Conservation (phyloP, 2,113 vertebrate genomes). For the Spea multiplicata region DNA sequence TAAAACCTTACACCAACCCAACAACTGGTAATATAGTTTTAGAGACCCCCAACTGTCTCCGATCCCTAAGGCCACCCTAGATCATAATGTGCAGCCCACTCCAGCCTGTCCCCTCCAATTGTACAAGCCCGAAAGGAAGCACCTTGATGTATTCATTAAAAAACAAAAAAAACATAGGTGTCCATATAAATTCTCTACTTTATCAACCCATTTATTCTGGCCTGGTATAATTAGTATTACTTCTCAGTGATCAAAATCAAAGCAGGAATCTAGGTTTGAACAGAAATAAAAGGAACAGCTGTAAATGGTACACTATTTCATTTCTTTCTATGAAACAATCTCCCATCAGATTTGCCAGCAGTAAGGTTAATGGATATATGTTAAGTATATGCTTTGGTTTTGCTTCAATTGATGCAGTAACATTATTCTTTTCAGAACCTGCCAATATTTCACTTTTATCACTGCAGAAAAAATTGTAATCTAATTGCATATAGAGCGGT, state of each 20-base stretch:
- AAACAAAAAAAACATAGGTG: no score
- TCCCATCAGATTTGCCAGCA: constrained; percentile 15
- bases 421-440: constrained; percentile 33
- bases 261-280: constrained; percentile 12
- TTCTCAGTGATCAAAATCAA: neutral
- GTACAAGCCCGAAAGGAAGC: no score
- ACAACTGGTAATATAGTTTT: no score
- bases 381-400: constrained; percentile 38
- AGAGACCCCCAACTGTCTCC: no score
- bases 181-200: no score
- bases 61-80: no score
- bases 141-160: no score
- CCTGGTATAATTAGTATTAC: no score
- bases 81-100: no score
- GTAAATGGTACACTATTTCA: constrained; percentile 25
- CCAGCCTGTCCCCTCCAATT: no score
- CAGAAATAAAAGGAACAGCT: neutral
- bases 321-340: neutral
- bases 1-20: no score
- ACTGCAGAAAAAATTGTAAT: constrained; percentile 43
- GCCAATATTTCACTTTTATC: constrained; percentile 40
- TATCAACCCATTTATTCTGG: no score
- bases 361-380: constrained; percentile 39
- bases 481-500: constrained; percentile 32
- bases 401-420: constrained; percentile 37